Evolutionary conservation across 2,113 vertebrate genomes (phyloP).

Genomic region (Leiothrix lutea): DNA sequence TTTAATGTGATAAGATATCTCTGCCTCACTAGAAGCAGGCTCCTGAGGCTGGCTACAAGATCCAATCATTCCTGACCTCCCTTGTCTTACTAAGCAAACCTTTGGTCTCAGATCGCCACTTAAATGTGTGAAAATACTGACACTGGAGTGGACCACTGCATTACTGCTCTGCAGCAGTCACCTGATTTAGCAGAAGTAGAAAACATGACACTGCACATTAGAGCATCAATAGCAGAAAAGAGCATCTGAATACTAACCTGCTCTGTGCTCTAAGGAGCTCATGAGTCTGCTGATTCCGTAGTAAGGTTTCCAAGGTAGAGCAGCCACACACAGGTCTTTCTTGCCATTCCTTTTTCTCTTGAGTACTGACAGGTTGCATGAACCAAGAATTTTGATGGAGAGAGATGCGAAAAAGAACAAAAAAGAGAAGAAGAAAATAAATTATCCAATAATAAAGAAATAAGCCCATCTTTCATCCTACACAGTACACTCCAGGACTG

Average conservation of each 20-base stretch:
- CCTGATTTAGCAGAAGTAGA: not conserved
- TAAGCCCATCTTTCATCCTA: not conserved
- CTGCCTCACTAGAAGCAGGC: not conserved
- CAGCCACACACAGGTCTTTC: not conserved
- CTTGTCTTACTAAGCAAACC: not conserved
- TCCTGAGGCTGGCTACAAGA: not conserved
- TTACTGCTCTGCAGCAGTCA: not conserved
- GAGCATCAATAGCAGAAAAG: not conserved
- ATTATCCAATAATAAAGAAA: not conserved
- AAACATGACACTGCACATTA: not conserved
- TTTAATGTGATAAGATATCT: not conserved
- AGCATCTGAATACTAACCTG: not conserved
- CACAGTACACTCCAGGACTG: not conserved
- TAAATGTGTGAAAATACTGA: not conserved
- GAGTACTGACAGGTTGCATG: not conserved
- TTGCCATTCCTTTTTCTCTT: not conserved
- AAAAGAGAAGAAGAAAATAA: not conserved
- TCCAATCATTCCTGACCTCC: not conserved
- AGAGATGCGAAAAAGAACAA: fast-evolving
- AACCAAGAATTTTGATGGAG: not conserved
- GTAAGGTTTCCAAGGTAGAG: not conserved
- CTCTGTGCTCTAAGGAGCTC: not conserved
- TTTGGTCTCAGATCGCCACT: not conserved
- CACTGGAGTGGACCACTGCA: not conserved
- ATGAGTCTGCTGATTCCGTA: not conserved